Evolutionary conservation across 2,113 vertebrate species (phyloP), one percentile per base, ranked within the genome.

Genomic region (Crypturellus undulatus): DNA sequence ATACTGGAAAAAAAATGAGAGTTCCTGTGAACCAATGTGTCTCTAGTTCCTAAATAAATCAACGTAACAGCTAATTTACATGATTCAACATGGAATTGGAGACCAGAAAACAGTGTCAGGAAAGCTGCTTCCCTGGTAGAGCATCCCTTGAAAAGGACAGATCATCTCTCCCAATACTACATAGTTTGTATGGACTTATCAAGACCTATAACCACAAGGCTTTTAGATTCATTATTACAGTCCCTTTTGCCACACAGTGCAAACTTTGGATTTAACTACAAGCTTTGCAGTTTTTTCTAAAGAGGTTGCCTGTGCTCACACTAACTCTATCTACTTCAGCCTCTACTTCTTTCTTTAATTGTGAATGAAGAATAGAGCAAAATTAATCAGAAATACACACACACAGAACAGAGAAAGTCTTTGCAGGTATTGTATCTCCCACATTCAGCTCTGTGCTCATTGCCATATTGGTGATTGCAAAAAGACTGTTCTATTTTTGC

Each of bases 401-500:
- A 62, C 16, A 12, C 64, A 38, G 38, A 38, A 38, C 38, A 38
- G 38, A 32, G 52, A 54, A 54, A 54, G 18, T 56, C 30, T n/a
- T 42, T 40, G 19, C 10, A 79, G 73, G 14, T 3, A 42, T 22
- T 16, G 4, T 40, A 13, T 2, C 12, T 30, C 12, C 8, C 14
- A 5, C 0, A 0, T 30, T 36, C 28, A 76, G 14, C 42, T 20
- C 18, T 79, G 22, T 28, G 12, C 5, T 30, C 36, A 59, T 5
- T 12, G 34, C 19, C 45, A 40, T 3, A 3, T n/a, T 20, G 51
- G 26, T 9, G 12, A 45, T 12, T 20, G 7, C 16, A 72, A 67
- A 51, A 59, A 56, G 6, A 34, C 7, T 54, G 20, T 45, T 65
- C 47, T 47, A 21, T 20, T 47, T 47, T 47, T 47, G 47, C 47